Evolutionary conservation across 1,140 invertebrate species (phyloP), one percentile per base, ranked within the genome.

Genomic region (Dermatophagoides farinae): DNA sequence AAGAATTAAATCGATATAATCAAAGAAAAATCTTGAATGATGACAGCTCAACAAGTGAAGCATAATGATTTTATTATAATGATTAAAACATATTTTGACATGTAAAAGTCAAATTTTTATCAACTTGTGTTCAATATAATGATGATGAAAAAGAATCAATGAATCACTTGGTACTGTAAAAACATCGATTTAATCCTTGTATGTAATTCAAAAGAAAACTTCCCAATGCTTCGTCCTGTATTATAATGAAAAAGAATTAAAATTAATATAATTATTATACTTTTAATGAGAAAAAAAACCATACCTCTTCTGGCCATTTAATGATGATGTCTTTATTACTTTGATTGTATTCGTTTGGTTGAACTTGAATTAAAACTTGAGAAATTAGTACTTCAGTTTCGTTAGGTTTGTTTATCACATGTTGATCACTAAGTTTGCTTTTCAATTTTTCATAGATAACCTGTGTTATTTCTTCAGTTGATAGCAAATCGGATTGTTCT

Each of bases 301-400:
- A 44, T 57, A 37, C 37, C 43, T 54, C 54, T 64, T 65, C 62
- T 77, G 85, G 86, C 90, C 90, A 97, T 0, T 89, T 90, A n/a
- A 95, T 83, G 67, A 86, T 82, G 63, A 95, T 81, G 67, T 80
- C 87, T 70, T 93, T 96, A 50, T 83, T 80, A 59, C 84, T 83
- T 64, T 86, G 83, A 20, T 79, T 77, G 43, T 70, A 70, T 14
- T 84, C 84, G 18, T 52, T 57, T 41, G 11, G 46, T 73, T 88
- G 85, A 0, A 93, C 81, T 74, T 84, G 88, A 2, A 95, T 81
- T 37, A 89, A 76, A 31, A 91, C 87, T 14, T 84, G 86, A 69
- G 90, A 88, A 0, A 93, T 78, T 1, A 81, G 82, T 68, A 95
- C 88, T 25, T 79, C 80, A 38, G 82, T 84, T 68, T 95, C 90